These are phyloP conservation scores for Fistularia tabacaria DNA, from an alignment of 2,797 vertebrate species.

Conservation along the genomic window DNA sequence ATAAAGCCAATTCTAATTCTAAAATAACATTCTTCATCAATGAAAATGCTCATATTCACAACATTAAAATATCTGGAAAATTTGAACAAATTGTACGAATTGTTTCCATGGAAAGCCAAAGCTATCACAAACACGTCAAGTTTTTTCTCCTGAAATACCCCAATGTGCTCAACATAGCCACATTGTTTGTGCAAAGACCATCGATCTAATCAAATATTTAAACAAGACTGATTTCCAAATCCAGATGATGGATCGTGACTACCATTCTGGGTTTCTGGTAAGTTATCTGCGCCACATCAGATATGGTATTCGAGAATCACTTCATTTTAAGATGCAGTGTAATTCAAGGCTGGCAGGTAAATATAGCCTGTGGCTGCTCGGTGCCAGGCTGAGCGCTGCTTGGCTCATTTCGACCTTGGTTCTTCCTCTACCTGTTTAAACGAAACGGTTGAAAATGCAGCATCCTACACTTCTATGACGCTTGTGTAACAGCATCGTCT, in stretches of 20 bases:
- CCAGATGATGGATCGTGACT: neutral
- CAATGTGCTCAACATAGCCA: neutral
- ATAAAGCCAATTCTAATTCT: neutral
- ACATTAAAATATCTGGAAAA: no score
- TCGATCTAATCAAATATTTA: neutral
- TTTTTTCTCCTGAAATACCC: neutral
- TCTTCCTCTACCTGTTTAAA: conserved; percentile 46
- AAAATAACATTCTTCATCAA: neutral
- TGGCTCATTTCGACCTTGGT: conserved; percentile 61
- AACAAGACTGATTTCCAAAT: neutral
- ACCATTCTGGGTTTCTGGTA: conserved; percentile 33
- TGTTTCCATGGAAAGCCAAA: neutral
- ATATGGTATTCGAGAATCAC: conserved; percentile 3
- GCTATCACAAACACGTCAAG: neutral
- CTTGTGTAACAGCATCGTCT: neutral
- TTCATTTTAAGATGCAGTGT: conserved; percentile 52
- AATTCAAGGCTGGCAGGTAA: conserved; percentile 67
- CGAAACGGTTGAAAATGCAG: conserved; percentile 34
- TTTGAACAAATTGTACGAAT: no score
- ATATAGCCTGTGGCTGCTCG: conserved; percentile 65
- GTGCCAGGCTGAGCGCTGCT: conserved; percentile 56
- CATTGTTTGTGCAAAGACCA: neutral
- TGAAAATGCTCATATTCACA: no score
- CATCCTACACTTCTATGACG: conserved; percentile 6
- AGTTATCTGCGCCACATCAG: conserved; percentile 6